Percentiles rank a stretch among this genome's conserved stretches.
Evolutionary conservation across 2,888 invertebrate genomes (phyloP).

Genomic region (Tromatobia lineatoria): DNA sequence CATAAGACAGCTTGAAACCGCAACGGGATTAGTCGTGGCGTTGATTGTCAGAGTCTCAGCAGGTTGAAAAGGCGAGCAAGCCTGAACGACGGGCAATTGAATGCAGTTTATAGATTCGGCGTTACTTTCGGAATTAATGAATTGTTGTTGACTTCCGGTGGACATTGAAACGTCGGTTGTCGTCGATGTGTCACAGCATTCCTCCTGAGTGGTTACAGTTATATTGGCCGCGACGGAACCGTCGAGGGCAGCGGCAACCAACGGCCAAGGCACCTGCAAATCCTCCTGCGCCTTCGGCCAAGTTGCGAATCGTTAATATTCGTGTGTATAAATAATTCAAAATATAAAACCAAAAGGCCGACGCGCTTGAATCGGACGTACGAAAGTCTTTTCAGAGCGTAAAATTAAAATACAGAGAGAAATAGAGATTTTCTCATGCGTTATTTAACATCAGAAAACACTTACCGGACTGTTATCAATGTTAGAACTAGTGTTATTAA

Average conservation of each 20-base stretch:
- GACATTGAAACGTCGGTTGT: slow-evolving; percentile 78
- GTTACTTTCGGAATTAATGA: slow-evolving; percentile 69
- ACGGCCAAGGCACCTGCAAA: slow-evolving; percentile 86
- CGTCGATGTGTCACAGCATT: slow-evolving; percentile 79
- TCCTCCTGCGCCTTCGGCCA: slow-evolving; percentile 86
- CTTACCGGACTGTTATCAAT: slow-evolving; percentile 69
- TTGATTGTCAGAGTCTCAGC: slow-evolving; percentile 72
- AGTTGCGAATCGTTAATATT: slow-evolving; percentile 53
- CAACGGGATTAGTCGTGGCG: slow-evolving; percentile 75
- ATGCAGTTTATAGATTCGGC: slow-evolving; percentile 79
- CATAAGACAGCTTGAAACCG: slow-evolving; percentile 80
- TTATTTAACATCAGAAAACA: slow-evolving; percentile 22
- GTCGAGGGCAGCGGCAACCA: slow-evolving; percentile 87
- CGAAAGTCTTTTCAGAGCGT: not conserved
- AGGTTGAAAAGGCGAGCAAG: slow-evolving; percentile 77
- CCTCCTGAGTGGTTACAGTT: slow-evolving; percentile 81
- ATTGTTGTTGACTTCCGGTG: slow-evolving; percentile 69
- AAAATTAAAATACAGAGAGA: not conserved
- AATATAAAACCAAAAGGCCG: not conserved
- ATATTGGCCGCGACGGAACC: slow-evolving; percentile 83
- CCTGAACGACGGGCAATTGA: slow-evolving; percentile 80
- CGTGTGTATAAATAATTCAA: slow-evolving; percentile 23
- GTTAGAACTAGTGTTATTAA: slow-evolving; percentile 75
- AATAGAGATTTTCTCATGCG: not conserved
- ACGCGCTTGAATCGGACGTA: not conserved